Base-by-base conservation (phyloP, 2,888 invertebrate genomes). In the Ophioninae sp. region DNA sequence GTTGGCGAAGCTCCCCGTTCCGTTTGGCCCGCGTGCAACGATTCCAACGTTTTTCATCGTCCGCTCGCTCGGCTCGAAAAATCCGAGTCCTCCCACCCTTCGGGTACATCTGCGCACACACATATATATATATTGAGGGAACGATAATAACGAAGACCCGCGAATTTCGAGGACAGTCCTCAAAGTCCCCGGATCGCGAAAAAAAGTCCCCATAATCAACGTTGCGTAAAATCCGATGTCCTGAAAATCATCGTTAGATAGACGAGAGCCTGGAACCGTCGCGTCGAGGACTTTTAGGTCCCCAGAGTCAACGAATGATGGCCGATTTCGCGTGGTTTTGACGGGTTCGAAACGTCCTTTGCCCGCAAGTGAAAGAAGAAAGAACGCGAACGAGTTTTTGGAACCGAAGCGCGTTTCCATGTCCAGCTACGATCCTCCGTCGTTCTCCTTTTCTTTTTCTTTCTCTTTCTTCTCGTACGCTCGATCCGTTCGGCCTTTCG, bases 21-120 rank as follows among this genome's bases (percentile, higher is more conserved):
- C 6, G 23, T 62, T 57, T 61, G 59, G 62, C 75, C 59, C 68
- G 67, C 82, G 81, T 84, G 83, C 83, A 81, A 70, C 81, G 75
- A 85, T 83, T 85, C 62, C 80, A 41, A 81, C 67, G 78, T 86
- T 86, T 86, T 86, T 86, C 85, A 84, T 82, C 81, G 84, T 84
- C 85, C 79, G 81, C 70, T 37, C 78, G 73, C 67, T 70, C n/a
- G 74, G 73, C 79, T 79, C 84, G 73, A 83, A 86, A 79, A 86
- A 81, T 85, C 78, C 73, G 50, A 50, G 50, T 3, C 50, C 50
- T 50, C 50, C 50, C 17, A 13, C 50, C 50, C 50, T 13, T 50
- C 50, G 17, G 50, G 13, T 50, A 1, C 5, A 13, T 13, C 7
- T 41, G 6, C 8, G 7, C 7, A 39, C 7, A 39, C 7, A 39